Evolutionary conservation across 2,113 vertebrate genomes (phyloP), one percentile per base, ranked within the genome.

Genomic region (Calyptomena viridis): DNA sequence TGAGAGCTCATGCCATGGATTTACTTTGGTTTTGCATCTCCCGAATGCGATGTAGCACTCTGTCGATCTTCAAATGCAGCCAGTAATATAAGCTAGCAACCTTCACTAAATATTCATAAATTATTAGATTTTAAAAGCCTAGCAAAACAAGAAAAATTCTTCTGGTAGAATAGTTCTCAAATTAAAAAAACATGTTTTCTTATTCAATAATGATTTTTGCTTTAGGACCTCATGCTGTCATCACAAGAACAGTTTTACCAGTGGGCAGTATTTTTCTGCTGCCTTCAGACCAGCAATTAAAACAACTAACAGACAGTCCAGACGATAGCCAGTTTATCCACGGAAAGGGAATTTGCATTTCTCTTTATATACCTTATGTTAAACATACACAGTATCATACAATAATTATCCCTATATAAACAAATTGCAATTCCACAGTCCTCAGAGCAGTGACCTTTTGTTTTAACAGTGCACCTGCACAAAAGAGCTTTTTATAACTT

Each of bases 211-310:
- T 30, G 28, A 20, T 24, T 90, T 92, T 67, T 64, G 49, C 79
- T 84, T 87, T 64, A 81, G 64, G 47, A 84, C 18, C n/a, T 86
- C 46, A 50, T 58, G 49, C 73, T 5, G 2, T 81, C 80, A 67
- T 75, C 76, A 72, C 23, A 92, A 39, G 73, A 86, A 68, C 37
- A 52, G 69, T 37, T 95, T 93, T 76, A 89, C 40, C 86, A 87
- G 77, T 67, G 73, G 74, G 56, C 64, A 94, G 20, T 84, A 82
- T 92, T 89, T 95, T 78, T 60, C 90, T 84, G 78, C 75, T 87
- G 83, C 80, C 76, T 94, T 92, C 55, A 84, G 60, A 84, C 35
- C 63, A 67, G 75, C 92, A 80, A 69, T 81, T 93, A 94, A 60
- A 95, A 60, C 49, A 88, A 62, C 88, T 81, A 94, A 75, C 79